Evolutionary conservation across 2,113 vertebrate genomes (phyloP).

Genomic region (Pseudonaja textilis): DNA sequence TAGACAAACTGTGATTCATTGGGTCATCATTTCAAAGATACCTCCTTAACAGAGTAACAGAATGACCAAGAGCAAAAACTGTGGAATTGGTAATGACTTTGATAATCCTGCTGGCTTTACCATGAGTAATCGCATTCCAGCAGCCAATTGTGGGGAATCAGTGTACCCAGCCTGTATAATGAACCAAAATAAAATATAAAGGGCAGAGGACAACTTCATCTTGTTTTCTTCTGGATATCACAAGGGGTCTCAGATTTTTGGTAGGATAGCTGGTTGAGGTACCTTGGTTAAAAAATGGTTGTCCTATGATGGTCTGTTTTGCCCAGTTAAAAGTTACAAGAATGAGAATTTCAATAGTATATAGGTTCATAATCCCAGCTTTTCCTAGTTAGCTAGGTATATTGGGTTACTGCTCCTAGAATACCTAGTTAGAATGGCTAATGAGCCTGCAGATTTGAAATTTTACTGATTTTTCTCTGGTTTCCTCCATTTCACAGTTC

Average conservation of each 20-base stretch:
- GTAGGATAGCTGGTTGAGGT: not conserved
- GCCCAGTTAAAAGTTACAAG: not conserved
- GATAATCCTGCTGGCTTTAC: not conserved
- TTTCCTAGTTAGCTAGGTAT: not conserved
- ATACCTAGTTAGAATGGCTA: not conserved
- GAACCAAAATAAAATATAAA: not conserved
- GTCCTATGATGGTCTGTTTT: not conserved
- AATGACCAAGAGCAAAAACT: not conserved
- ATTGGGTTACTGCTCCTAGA: not conserved
- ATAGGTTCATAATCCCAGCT: not conserved
- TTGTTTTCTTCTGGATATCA: not conserved
- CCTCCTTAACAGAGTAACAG: not conserved
- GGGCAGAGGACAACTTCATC: not conserved
- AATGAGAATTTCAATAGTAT: not conserved
- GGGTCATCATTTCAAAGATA: not conserved
- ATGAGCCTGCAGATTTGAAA: not conserved
- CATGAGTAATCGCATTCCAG: not conserved
- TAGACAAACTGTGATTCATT: not conserved
- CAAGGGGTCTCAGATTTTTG: not conserved
- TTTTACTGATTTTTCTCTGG: not conserved
- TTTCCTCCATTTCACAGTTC: constrained; percentile 56
- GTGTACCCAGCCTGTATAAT: not conserved
- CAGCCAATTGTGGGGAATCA: not conserved
- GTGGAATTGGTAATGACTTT: not conserved
- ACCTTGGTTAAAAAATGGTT: not conserved